Evolutionary conservation across 37 sponge, comb jelly and placozoan species (phyloP), one percentile per base, ranked within the genome.

Genomic region (Axinella damicornis): DNA sequence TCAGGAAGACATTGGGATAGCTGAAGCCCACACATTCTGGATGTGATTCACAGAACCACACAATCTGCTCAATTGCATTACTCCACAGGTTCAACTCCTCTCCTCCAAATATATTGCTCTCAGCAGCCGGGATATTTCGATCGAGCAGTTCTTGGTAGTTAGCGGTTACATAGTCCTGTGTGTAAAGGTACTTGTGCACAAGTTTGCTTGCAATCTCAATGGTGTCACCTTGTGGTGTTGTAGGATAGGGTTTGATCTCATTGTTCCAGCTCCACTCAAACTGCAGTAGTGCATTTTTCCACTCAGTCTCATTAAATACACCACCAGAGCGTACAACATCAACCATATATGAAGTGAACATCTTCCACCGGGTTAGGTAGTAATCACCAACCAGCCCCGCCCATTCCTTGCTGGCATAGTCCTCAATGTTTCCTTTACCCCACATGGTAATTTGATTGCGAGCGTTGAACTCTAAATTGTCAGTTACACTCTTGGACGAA

Each of bases 391-490:
- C 81, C n/a, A 89, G 72, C 28, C 93, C 93, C 9, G 86, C 52
- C 93, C 93, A 93, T 38, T 83, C 56, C 73, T 93, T 93, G 37
- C 66, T 40, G 12, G 93, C 93, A 40, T 93, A 93, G 39, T 93
- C 93, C 25, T 89, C 83, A 28, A 92, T 83, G 37, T 92, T 82
- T 46, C 46, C 46, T 46, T 9, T 46, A 18, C 93, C 93, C 93
- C 93, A 93, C 81, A 89, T 89, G 34, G 93, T 93, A 22, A 93
- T 70, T 73, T 93, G 93, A 61, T 93, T 89, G 25, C 89, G 93
- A 79, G 93, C 93, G 36, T 93, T 93, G 62, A 85, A 80, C 56
- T 89, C 89, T 4, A 76, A 31, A 4, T 52, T 33, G 30, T 83
- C 56, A 22, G 79, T 14, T 21, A 46, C 76, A 5, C 25, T 52